Evolutionary conservation across 1,140 invertebrate species (phyloP), one percentile per base, ranked within the genome.

Genomic region (Hyphantria cunea): DNA sequence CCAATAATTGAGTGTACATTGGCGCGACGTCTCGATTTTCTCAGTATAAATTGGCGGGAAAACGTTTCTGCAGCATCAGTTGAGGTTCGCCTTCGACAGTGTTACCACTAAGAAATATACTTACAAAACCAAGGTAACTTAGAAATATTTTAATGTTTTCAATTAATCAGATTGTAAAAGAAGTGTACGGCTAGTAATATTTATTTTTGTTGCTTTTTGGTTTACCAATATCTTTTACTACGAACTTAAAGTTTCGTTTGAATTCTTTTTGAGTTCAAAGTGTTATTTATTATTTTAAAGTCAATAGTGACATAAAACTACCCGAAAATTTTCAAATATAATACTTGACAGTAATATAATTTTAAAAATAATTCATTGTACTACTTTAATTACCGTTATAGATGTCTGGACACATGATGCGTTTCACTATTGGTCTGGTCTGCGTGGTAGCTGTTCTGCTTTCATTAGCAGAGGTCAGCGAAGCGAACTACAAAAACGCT

Each of bases 401-500:
- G 84, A 90, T 90, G 85, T 70, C 76, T 44, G 65, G 64, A 64
- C 52, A 75, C 14, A 64, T 82, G 56, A 66, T 80, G 66, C 80
- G 78, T 44, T 66, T 80, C 11, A 74, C 75, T 17, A 63, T 82
- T 8, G 76, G 70, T 37, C 51, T 78, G 9, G 55, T 83, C 47
- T 75, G 80, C 53, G 51, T 83, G 1, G 42, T 80, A 5, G 74
- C 76, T 9, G 56, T 91, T 12, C 58, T 91, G 3, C 68, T 91
- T 33, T 80, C 82, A 4, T 44, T 91, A 13, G 70, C 82, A 13
- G 72, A 81, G 31, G 53, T 78, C n/a, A 80, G 76, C 33, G 93
- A 95, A 68, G 95, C 93, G 5, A 94, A 94, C 45, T 96, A 96
- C 88, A 94, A 95, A 73, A 98, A 97, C 82, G 96, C 96, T 8